These are phyloP conservation scores for Lethocerus indicus DNA, from an alignment of 1,140 invertebrate genomes.

Conservation along the genomic window DNA sequence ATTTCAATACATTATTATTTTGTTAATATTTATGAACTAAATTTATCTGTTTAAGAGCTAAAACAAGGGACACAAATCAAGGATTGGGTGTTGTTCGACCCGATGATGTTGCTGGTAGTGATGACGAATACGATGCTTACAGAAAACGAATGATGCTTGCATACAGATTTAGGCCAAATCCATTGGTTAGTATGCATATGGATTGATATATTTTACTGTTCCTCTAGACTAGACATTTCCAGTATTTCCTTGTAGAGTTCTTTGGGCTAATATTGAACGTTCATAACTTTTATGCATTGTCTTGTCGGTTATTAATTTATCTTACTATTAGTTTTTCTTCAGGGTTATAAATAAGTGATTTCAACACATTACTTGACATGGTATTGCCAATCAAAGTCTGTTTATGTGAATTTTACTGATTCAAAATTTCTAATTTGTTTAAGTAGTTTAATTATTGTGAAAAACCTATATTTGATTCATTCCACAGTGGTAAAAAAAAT, in stretches of 20 bases:
- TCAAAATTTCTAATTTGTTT: background rate
- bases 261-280: too few relatives aligned
- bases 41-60: slow-evolving; percentile 30
- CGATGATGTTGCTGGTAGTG: slow-evolving; percentile 54
- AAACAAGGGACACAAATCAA: slow-evolving; percentile 49
- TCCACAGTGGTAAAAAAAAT: too few relatives aligned
- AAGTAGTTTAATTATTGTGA: too few relatives aligned
- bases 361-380: too few relatives aligned
- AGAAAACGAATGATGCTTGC: slow-evolving; percentile 96
- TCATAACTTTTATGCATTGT: too few relatives aligned
- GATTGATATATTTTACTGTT: background rate
- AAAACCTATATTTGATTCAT: too few relatives aligned
- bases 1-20: too few relatives aligned
- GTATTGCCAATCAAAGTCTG: background rate
- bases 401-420: background rate
- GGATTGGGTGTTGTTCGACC: slow-evolving; percentile 64
- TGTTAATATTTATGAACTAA: too few relatives aligned
- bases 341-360: too few relatives aligned
- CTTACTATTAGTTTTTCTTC: too few relatives aligned
- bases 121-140: slow-evolving; percentile 94
- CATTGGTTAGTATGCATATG: slow-evolving; percentile 47
- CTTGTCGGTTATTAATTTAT: too few relatives aligned
- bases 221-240: too few relatives aligned
- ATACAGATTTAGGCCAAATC: slow-evolving; percentile 92
- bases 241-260: background rate